Base-by-base conservation (phyloP, 1,140 invertebrate species). In the Cyclina sinensis region DNA sequence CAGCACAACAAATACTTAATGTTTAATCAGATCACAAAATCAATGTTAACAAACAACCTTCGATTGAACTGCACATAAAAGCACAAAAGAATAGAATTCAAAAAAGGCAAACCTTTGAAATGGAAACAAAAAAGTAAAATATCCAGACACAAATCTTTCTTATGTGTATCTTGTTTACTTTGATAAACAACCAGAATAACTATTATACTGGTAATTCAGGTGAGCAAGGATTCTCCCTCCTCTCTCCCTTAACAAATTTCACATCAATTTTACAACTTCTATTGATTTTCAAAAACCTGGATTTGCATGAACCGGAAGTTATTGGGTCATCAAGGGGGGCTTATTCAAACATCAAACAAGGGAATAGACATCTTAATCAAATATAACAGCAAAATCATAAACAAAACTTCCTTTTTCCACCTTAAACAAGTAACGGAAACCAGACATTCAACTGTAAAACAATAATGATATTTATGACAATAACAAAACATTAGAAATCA, bases 221-320 rank as follows among this genome's bases (percentile, higher is more conserved):
- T n/a, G n/a, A n/a, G n/a, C n/a, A n/a, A n/a, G n/a, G n/a, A n/a
- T n/a, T n/a, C n/a, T n/a, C n/a, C n/a, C n/a, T n/a, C n/a, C 9
- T 14, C n/a, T 62, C 27, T 27, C 57, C 5, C 57, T 14, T n/a
- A 18, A 24, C 24, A 62, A 62, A 9, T 5, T 62, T 18, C 5
- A 24, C 18, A 62, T 14, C 24, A 24, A 27, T 27, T 62, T 24
- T 27, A 39, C 65, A 37, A 37, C 37, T 70, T 70, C 65, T 70
- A 70, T 70, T 37, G 65, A 70, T 39, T 70, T 37, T 39, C 65
- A 12, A 70, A 70, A 14, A 37, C 32, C 21, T 4, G 32, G 37
- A 70, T 70, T 70, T 70, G 11, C 32, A 70, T 70, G 65, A 18
- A 70, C 65, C 65, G 65, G 65, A 70, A 18, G 65, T 70, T 70